phyloP scores from a whole-genome alignment of 2,113 vertebrate species.

The Sisor rabdophorus region DNA sequence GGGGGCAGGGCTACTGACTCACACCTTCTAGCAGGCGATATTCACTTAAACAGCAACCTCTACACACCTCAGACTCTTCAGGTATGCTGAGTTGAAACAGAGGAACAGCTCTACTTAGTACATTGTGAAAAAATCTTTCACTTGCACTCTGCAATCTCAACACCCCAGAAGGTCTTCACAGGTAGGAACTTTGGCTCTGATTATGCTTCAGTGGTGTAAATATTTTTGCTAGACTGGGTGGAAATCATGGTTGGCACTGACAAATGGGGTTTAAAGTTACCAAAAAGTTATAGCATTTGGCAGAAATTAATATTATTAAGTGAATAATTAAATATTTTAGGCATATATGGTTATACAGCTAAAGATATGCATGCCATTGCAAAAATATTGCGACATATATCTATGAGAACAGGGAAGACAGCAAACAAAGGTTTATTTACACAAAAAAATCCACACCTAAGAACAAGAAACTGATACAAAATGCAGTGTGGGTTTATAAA shows the following conservation, averaged over 20 bases:
- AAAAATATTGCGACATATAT: not conserved
- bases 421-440: not conserved
- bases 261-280: not conserved
- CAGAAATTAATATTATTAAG: not conserved
- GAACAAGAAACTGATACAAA: not conserved
- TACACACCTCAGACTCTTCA: slow-evolving; percentile 6
- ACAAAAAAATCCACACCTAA: not conserved
- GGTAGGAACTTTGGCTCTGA: slow-evolving; percentile 21
- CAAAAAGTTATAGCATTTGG: not conserved
- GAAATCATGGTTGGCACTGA: too few species aligned
- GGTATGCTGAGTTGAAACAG: slow-evolving; percentile 8
- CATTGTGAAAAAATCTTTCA: not conserved
- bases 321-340: not conserved
- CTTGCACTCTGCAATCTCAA: not conserved
- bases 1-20: slow-evolving; percentile 37
- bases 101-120: slow-evolving; percentile 6
- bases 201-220: not conserved
- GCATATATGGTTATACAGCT: too few species aligned
- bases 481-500: not conserved
- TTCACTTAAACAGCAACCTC: slow-evolving; percentile 16
- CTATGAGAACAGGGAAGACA: not conserved
- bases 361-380: not conserved
- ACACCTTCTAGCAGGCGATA: not conserved
- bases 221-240: not conserved
- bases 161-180: not conserved